These are phyloP conservation scores for Thermophis baileyi DNA, from an alignment of 2,113 vertebrate species.

Conservation along the genomic window DNA sequence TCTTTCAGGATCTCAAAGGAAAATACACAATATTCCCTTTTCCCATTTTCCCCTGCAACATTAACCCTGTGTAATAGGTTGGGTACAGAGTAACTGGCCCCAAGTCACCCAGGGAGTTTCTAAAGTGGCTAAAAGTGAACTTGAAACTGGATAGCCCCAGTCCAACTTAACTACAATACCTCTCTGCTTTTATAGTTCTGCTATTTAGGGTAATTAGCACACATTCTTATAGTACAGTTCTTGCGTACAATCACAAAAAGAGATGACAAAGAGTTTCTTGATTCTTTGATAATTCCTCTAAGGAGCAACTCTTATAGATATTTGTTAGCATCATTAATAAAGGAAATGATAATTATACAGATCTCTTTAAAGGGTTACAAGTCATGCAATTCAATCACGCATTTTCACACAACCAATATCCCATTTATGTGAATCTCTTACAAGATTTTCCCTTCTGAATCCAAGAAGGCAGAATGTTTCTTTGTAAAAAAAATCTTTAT, in stretches of 20 bases:
- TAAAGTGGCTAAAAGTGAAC: not conserved
- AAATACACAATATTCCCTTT: not conserved
- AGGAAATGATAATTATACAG: not conserved
- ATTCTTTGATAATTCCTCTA: not conserved
- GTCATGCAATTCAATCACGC: not conserved
- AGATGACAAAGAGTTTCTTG: not conserved
- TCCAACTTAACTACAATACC: not conserved
- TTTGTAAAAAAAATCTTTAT: not conserved
- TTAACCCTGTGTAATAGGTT: not conserved
- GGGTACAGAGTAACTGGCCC: not conserved
- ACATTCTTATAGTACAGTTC: not conserved
- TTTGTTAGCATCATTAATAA: not conserved
- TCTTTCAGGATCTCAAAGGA: not conserved
- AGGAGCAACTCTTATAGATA: not conserved
- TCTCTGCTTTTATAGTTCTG: not conserved
- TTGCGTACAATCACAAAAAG: not conserved
- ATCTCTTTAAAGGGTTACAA: not conserved
- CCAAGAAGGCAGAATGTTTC: not conserved
- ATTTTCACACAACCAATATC: not conserved
- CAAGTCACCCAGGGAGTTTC: not conserved
- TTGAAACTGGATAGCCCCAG: not conserved
- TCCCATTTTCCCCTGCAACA: not conserved
- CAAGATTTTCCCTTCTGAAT: not conserved
- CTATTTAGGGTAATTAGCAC: not conserved
- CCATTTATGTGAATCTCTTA: not conserved